Base-by-base conservation (phyloP, 2,888 invertebrate species). In the Hipparchia sbordonii region DNA sequence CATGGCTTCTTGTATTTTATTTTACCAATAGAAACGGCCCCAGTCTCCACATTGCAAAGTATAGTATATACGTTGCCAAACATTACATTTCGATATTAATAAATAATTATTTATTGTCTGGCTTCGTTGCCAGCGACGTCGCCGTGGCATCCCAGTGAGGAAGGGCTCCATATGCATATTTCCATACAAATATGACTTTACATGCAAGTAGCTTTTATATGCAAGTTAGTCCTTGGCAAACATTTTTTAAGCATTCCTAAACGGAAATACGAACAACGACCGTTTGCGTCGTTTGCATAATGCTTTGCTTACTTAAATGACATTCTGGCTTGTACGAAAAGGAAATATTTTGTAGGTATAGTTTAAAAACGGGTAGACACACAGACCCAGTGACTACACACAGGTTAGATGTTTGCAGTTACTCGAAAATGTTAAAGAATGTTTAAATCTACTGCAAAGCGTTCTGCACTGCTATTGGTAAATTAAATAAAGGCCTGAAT, bases 231-330 rank as follows among this genome's bases (percentile, higher is more conserved):
- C 70, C 72, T 72, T 72, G 70, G 67, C 54, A 61, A 65, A 74
- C 72, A 70, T 74, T 76, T 75, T 75, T 76, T 76, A 65, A 76
- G 67, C 70, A 62, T 76, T 74, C 70, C 70, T 67, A 68, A 76
- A 67, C 75, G 75, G 75, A 76, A 76, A 76, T 75, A 72, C 70
- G 68, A 72, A 74, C 76, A 72, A 71, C 72, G 71, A 71, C 74
- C 71, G 76, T 72, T 76, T 76, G 74, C 74, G 74, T 76, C 71
- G 76, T 76, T 76, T 76, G 74, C 76, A 76, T 76, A 76, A 76
- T 72, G 74, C 39, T 72, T 74, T 74, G 70, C 76, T 74, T 70
- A 70, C 72, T 65, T 48, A 70, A 72, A 76, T 72, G 72, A 70
- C 67, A 74, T 76, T 74, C 74, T 57, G 60, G 67, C 65, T 70